phyloP scores from a whole-genome alignment of 2,113 vertebrate genomes.

The Cryptotis parvus region DNA sequence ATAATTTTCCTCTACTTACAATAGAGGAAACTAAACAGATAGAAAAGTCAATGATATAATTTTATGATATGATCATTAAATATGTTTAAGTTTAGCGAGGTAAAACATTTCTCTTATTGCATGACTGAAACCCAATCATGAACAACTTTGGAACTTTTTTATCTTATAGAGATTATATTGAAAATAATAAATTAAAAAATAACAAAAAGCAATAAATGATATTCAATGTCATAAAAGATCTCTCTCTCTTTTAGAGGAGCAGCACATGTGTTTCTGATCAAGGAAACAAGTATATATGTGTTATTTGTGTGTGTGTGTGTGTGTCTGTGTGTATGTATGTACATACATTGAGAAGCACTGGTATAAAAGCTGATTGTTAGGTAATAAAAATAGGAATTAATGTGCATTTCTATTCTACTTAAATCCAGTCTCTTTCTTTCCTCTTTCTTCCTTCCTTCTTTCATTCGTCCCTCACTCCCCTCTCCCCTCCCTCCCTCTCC shows the following conservation, averaged over 20 bases:
- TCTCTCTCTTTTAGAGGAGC: background rate
- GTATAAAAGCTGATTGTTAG: background rate
- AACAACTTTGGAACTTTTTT: too few species aligned
- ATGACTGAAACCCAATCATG: too few species aligned
- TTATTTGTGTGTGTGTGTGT: too few species aligned
- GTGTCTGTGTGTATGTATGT: too few species aligned
- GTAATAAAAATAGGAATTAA: rapidly evolving
- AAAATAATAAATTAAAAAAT: too few species aligned
- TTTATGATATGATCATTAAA: background rate
- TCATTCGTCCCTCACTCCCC: too few species aligned
- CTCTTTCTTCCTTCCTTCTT: too few species aligned
- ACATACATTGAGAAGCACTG: background rate
- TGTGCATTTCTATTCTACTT: background rate
- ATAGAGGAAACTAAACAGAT: background rate
- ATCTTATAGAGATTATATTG: background rate
- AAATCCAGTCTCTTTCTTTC: too few species aligned
- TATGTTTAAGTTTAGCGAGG: background rate
- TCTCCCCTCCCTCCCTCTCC: too few species aligned
- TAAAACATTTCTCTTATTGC: background rate
- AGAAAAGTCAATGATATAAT: background rate
- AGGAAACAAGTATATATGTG: too few species aligned
- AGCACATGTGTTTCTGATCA: background rate
- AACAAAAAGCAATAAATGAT: too few species aligned
- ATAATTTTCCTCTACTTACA: background rate
- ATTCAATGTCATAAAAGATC: too few species aligned